These are phyloP conservation scores for Mythimna loreyi DNA, from an alignment of 2,888 invertebrate genomes.

Conservation along the genomic window DNA sequence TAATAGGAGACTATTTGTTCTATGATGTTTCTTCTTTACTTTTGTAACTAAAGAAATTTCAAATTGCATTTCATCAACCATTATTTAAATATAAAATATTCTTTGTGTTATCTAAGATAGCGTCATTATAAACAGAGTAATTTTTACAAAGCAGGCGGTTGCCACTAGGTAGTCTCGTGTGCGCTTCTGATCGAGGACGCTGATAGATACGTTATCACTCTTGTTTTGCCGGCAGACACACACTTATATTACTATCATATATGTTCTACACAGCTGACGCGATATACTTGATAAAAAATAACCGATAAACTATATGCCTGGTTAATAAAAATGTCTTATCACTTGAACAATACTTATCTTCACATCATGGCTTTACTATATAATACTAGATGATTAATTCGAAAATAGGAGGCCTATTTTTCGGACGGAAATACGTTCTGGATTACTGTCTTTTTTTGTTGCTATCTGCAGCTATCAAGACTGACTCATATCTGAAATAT, in stretches of 20 bases:
- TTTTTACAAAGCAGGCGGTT: conserved; percentile 15
- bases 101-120: conserved; percentile 9
- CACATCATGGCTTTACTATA: conserved; percentile 10
- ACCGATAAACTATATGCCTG: conserved; percentile 36
- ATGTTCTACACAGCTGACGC: conserved; percentile 8
- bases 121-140: conserved; percentile 6
- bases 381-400: no score
- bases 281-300: conserved; percentile 37
- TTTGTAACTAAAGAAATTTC: neutral
- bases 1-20: neutral
- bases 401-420: neutral
- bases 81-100: neutral
- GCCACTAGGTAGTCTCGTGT: conserved; percentile 41
- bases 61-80: neutral
- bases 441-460: neutral
- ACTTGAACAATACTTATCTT: conserved; percentile 12
- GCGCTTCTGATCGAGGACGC: conserved; percentile 28
- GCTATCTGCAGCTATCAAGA: neutral
- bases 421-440: neutral
- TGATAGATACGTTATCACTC: conserved; percentile 40
- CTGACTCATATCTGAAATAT: no score
- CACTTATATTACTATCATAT: conserved; percentile 27
- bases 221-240: conserved; percentile 31
- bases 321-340: conserved; percentile 45
- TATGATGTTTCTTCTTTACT: neutral